Conservation (phyloP, 64 coral and sea anemone species). For the Dendronephthya gigantea region DNA sequence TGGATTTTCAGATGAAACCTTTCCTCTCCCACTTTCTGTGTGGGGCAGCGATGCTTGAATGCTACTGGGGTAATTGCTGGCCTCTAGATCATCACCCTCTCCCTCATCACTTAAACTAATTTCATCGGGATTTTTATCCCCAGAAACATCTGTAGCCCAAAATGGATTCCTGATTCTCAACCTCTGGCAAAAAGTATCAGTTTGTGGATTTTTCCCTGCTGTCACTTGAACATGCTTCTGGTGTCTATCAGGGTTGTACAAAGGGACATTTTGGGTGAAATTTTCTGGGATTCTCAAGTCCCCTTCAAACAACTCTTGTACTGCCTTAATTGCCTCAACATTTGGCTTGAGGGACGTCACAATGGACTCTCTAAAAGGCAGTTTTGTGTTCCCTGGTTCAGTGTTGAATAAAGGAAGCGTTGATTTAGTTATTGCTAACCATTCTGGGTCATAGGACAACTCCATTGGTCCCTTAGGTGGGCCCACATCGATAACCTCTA, state of each 20-base stretch:
- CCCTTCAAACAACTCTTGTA: slow-evolving; percentile 41
- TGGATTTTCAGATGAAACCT: slow-evolving; percentile 23
- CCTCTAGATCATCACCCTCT: slow-evolving; percentile 1
- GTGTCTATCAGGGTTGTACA: slow-evolving; percentile 39
- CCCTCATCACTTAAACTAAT: slow-evolving; percentile 47
- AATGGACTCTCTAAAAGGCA: slow-evolving; percentile 38
- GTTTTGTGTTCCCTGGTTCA: slow-evolving; percentile 31
- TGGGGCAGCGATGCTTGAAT: not conserved
- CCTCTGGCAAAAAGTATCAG: slow-evolving; percentile 51
- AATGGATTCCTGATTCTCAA: slow-evolving; percentile 73
- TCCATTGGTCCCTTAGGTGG: slow-evolving; percentile 49
- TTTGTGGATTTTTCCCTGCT: slow-evolving; percentile 57
- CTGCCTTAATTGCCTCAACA: slow-evolving; percentile 37
- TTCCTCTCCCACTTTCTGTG: not conserved
- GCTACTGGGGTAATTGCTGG: not conserved
- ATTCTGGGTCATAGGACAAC: slow-evolving; percentile 74
- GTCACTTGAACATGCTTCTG: slow-evolving; percentile 34
- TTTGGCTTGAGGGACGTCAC: slow-evolving; percentile 41
- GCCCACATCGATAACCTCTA: slow-evolving; percentile 79
- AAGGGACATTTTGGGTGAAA: slow-evolving; percentile 51
- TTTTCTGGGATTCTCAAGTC: slow-evolving; percentile 61
- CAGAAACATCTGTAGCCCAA: slow-evolving; percentile 18
- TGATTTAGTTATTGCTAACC: slow-evolving; percentile 65
- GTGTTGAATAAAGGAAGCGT: slow-evolving; percentile 64
- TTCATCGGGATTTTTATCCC: slow-evolving; percentile 55